Percentiles rank a stretch among this genome's conserved stretches.
These are phyloP conservation scores for Pelosia muscerda DNA, from an alignment of 2,888 invertebrate species.

Conservation along the genomic window DNA sequence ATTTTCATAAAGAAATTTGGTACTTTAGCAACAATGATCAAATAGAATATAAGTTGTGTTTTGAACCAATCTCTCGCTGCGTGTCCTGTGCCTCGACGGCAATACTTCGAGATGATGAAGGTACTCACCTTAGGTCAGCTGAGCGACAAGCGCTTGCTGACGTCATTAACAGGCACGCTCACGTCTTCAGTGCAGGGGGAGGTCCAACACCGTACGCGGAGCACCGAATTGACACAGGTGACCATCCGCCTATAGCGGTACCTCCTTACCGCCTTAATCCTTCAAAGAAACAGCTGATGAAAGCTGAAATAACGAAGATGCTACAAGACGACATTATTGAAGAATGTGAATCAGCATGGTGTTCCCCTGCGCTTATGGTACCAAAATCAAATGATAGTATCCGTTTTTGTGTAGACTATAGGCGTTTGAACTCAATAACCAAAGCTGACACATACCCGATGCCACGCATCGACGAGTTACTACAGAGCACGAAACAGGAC, in stretches of 20 bases:
- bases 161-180: neutral
- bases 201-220: too few relatives aligned
- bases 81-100: too few relatives aligned
- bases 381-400: neutral
- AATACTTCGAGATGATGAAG: neutral
- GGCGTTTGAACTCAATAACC: neutral
- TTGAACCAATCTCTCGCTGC: too few relatives aligned
- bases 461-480: too few relatives aligned
- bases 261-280: too few relatives aligned
- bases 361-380: neutral
- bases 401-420: constrained; percentile 1
- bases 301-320: too few relatives aligned
- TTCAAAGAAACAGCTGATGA: too few relatives aligned
- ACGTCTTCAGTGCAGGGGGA: too few relatives aligned
- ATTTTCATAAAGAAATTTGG: constrained; percentile 1
- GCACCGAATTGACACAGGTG: too few relatives aligned
- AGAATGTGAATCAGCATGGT: neutral
- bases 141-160: constrained; percentile 4
- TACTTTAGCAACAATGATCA: neutral
- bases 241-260: too few relatives aligned
- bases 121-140: neutral
- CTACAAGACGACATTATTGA: neutral
- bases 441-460: neutral
- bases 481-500: neutral
- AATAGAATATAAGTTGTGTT: too few relatives aligned